Conservation (phyloP, 2,113 vertebrate species). For the Nanorana parkeri region DNA sequence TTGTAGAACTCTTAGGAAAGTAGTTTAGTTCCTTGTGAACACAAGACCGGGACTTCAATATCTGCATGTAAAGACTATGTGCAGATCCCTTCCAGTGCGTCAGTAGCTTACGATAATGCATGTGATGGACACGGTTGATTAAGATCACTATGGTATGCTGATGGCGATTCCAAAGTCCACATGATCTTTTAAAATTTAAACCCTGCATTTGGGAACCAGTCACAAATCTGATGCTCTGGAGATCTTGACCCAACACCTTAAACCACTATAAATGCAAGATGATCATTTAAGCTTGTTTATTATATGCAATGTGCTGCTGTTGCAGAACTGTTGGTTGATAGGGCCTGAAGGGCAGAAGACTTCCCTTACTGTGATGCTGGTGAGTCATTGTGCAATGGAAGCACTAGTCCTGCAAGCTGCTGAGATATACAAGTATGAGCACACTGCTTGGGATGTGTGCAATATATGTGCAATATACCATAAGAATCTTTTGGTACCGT, state of each 20-base stretch:
- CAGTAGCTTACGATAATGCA: neutral
- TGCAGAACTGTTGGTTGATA: neutral
- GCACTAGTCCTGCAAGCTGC: neutral
- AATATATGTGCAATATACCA: neutral
- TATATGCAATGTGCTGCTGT: conserved; percentile 1
- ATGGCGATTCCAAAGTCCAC: neutral
- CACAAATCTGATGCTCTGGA: neutral
- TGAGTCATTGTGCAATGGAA: neutral
- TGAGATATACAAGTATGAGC: neutral
- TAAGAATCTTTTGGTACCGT: neutral
- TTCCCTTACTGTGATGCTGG: neutral
- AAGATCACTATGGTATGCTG: neutral
- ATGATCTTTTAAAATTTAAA: neutral
- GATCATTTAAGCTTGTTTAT: neutral
- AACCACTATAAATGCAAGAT: neutral
- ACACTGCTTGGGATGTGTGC: neutral
- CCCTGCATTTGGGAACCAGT: neutral
- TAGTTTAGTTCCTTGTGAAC: conserved; percentile 41
- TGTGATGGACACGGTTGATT: neutral
- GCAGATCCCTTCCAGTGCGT: neutral
- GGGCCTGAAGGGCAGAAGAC: neutral
- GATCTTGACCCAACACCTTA: neutral
- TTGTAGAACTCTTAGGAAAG: conserved; percentile 57
- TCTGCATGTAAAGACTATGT: neutral
- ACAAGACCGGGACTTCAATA: neutral